Percentiles rank a stretch among this genome's conserved stretches.
phyloP scores from a whole-genome alignment of 2,797 vertebrate genomes.

The Lepus townsendii region DNA sequence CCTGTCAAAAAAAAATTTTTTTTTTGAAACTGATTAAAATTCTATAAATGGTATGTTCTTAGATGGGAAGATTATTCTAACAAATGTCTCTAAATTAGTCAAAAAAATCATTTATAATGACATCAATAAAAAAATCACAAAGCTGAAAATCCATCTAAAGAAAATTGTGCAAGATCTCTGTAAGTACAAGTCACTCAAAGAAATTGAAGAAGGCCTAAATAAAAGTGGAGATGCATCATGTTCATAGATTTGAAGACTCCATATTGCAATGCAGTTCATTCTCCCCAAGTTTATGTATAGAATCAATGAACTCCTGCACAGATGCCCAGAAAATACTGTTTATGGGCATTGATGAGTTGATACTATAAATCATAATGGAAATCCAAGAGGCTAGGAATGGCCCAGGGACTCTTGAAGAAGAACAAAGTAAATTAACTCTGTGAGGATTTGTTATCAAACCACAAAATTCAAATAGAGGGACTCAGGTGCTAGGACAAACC shows the following conservation, averaged over 20 bases:
- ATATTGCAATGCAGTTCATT: background rate
- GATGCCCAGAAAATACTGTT: background rate
- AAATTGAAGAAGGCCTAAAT: background rate
- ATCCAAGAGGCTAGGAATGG: background rate
- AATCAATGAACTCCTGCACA: background rate
- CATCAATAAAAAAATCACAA: background rate
- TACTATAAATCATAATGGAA: background rate
- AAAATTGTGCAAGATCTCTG: background rate
- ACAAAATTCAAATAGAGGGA: background rate
- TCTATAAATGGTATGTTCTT: background rate
- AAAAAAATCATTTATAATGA: background rate
- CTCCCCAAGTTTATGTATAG: background rate
- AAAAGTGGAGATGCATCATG: background rate
- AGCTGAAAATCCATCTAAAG: background rate
- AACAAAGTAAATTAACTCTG: background rate
- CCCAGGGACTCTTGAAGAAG: background rate
- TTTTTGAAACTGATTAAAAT: conserved; percentile 14
- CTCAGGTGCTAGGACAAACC: background rate
- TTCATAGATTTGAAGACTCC: background rate
- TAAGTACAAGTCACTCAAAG: background rate
- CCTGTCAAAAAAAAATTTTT: too few relatives aligned
- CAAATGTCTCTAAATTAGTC: background rate
- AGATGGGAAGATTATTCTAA: conserved; percentile 4
- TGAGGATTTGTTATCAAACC: background rate
- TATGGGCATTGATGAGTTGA: conserved; percentile 5